Evolutionary conservation across 2,888 invertebrate genomes (phyloP).

Genomic region (Chrysodeixis includens): DNA sequence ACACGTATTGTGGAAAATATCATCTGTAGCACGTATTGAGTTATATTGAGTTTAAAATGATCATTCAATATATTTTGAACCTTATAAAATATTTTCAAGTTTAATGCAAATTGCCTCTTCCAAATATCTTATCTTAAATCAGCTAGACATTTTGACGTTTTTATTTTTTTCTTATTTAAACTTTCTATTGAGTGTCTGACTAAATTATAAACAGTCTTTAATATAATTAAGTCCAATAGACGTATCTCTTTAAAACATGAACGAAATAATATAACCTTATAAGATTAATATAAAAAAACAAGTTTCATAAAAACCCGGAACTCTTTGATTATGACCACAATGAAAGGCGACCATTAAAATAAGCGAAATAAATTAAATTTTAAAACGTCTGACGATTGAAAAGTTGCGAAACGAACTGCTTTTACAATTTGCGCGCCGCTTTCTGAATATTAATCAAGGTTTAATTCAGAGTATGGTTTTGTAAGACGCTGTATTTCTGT

Average conservation of each 20-base stretch:
- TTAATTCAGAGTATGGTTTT: slow-evolving; percentile 24
- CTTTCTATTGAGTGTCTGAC: too few relatives aligned
- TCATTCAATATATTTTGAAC: background rate
- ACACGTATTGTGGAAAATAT: slow-evolving; percentile 3
- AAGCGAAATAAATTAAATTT: slow-evolving; percentile 47
- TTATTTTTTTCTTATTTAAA: too few relatives aligned
- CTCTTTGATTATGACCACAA: slow-evolving; percentile 24
- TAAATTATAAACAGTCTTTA: too few relatives aligned
- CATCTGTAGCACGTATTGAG: background rate
- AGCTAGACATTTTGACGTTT: too few relatives aligned
- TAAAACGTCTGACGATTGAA: slow-evolving; percentile 41
- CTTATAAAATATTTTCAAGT: background rate
- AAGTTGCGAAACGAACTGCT: slow-evolving; percentile 35
- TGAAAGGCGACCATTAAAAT: slow-evolving; percentile 26
- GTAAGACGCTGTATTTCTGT: slow-evolving; percentile 9
- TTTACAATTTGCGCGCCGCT: slow-evolving; percentile 26
- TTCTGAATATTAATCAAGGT: slow-evolving; percentile 47
- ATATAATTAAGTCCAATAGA: too few relatives aligned
- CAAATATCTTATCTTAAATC: too few relatives aligned
- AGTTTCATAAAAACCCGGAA: slow-evolving; percentile 2
- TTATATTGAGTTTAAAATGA: background rate
- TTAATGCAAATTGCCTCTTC: too few relatives aligned
- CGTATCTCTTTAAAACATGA: too few relatives aligned
- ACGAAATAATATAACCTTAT: too few relatives aligned
- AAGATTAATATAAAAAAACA: slow-evolving; percentile 16